Conservation (phyloP, 2,113 vertebrate genomes). For the Sapayoa aenigma region DNA sequence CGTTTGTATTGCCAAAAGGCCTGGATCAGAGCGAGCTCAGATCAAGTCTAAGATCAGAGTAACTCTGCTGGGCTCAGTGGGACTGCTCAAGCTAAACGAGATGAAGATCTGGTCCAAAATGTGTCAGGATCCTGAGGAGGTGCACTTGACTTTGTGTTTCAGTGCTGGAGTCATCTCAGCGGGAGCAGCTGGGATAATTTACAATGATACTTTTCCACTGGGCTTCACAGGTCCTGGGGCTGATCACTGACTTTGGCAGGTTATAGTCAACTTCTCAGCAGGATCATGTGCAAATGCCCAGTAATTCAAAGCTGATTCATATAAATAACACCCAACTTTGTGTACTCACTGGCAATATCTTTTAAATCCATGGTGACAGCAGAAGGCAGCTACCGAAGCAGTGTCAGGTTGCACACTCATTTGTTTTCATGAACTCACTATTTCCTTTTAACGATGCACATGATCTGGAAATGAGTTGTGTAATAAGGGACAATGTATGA, state of each 20-base stretch:
- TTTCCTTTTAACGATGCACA: neutral
- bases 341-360: neutral
- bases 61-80: neutral
- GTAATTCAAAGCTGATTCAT: neutral
- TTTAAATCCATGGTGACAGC: neutral
- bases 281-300: neutral
- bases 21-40: neutral
- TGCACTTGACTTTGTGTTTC: neutral
- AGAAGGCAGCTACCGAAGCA: conserved; percentile 25
- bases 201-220: neutral
- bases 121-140: neutral
- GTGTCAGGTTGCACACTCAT: conserved; percentile 26
- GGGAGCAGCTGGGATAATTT: neutral
- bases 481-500: neutral
- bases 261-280: neutral
- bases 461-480: conserved; percentile 23
- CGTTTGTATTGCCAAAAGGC: neutral
- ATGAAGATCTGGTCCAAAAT: neutral
- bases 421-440: conserved; percentile 24
- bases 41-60: neutral
- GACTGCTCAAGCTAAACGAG: neutral
- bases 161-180: neutral
- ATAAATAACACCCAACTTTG: neutral
- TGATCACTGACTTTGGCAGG: conserved; percentile 19
- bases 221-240: neutral